These are phyloP conservation scores for Macquaria ambigua DNA, from an alignment of 2,113 vertebrate species.

Conservation along the genomic window DNA sequence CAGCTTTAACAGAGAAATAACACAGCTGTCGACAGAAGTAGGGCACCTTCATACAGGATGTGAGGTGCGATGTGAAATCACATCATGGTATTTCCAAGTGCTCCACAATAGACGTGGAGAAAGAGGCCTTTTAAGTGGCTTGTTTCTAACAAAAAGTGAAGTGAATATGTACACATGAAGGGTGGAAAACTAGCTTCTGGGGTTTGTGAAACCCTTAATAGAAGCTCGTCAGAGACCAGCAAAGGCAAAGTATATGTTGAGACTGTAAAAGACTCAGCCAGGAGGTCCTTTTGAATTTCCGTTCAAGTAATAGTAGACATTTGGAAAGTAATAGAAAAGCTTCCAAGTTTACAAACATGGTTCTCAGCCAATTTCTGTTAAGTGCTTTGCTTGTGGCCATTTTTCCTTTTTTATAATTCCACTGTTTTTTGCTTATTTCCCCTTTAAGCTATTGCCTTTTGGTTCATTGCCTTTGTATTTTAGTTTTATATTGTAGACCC, in stretches of 20 bases:
- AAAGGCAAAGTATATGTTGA: constrained; percentile 21
- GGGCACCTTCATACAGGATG: constrained; percentile 35
- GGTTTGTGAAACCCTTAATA: constrained; percentile 3
- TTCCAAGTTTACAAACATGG: constrained; percentile 41
- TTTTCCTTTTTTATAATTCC: constrained; percentile 12
- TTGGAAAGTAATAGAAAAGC: constrained; percentile 42
- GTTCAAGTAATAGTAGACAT: constrained; percentile 12
- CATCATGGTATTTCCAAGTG: constrained; percentile 15
- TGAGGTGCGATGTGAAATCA: constrained; percentile 36
- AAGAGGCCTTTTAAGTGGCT: constrained; percentile 34
- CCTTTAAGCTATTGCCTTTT: constrained; percentile 63
- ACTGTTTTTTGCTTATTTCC: constrained; percentile 1
- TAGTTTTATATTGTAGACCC: constrained; percentile 29
- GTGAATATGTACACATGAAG: constrained; percentile 26
- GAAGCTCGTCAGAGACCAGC: constrained; percentile 12
- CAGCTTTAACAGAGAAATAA: constrained; percentile 35
- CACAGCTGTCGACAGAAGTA: constrained; percentile 37
- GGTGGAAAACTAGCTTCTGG: constrained; percentile 24
- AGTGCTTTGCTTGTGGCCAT: constrained; percentile 31
- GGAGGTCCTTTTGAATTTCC: constrained; percentile 21
- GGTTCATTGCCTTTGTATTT: constrained; percentile 66
- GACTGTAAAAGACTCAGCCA: constrained; percentile 5
- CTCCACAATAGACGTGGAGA: constrained; percentile 18
- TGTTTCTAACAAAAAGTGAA: constrained; percentile 5
- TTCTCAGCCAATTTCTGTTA: constrained; percentile 22